Conservation (phyloP, 2,797 vertebrate genomes). For the Paedocypris micromegethes region DNA sequence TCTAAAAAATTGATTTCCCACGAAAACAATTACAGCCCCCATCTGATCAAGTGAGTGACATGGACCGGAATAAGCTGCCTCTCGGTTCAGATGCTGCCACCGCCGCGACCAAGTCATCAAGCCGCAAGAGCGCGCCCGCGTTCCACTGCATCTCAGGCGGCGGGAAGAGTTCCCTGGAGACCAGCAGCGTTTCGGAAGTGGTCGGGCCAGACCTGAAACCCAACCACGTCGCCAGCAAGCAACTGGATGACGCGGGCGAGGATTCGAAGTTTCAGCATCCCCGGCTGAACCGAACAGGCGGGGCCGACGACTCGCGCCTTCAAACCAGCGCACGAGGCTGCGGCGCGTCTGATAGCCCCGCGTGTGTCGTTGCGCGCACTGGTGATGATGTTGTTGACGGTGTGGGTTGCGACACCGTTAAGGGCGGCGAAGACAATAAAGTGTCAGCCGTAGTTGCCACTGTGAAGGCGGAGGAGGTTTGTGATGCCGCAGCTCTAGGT, state of each 20-base stretch:
- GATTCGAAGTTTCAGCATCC: conserved; percentile 75
- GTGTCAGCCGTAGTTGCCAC: conserved; percentile 57
- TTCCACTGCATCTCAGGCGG: conserved; percentile 18
- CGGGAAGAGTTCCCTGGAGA: conserved; percentile 55
- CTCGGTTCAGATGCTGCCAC: conserved; percentile 59
- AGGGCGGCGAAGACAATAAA: conserved; percentile 42
- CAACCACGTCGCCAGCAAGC: conserved; percentile 65
- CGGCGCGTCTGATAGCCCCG: conserved; percentile 70
- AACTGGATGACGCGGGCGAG: conserved; percentile 67
- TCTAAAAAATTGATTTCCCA: conserved; percentile 65
- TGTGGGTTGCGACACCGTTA: conserved; percentile 59
- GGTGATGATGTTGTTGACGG: conserved; percentile 57
- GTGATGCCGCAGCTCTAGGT: conserved; percentile 60
- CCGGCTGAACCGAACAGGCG: conserved; percentile 67
- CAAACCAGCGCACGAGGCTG: conserved; percentile 75
- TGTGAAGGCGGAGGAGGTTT: conserved; percentile 54
- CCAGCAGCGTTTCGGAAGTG: conserved; percentile 37
- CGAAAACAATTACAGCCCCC: conserved; percentile 67
- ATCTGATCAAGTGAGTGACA: conserved; percentile 68
- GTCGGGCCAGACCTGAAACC: conserved; percentile 52
- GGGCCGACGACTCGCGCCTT: conserved; percentile 71
- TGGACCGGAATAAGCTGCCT: conserved; percentile 70
- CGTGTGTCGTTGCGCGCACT: conserved; percentile 62
- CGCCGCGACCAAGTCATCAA: conserved; percentile 66
- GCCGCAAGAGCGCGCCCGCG: conserved; percentile 26